Evolutionary conservation across 2,888 invertebrate species (phyloP), one percentile per base, ranked within the genome.

Genomic region (Meiosimyza platycephala): DNA sequence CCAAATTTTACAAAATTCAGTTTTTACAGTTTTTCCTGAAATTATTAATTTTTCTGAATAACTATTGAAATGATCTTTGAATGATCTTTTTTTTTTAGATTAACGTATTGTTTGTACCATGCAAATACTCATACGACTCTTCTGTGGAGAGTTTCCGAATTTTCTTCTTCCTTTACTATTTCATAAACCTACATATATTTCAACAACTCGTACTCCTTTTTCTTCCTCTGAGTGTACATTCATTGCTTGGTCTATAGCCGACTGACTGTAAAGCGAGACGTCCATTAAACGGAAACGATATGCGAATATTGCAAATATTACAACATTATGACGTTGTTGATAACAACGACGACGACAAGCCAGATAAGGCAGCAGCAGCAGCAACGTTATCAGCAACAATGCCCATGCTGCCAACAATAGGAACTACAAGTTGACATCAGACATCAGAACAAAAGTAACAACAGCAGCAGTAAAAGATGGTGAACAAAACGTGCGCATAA

Each of bases 261-360:
- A 65, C 70, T 74, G 52, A 69, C 48, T 65, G 69, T 66, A 73
- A 72, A 33, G 71, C 66, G 72, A 73, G 74, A 54, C 66, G 66
- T 67, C 66, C 66, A 67, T 67, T 67, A 70, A 74, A 63, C 70
- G 73, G 72, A 73, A 73, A 68, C 62, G 73, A 73, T 73, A 62
- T 73, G 72, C 68, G 72, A 72, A 71, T 73, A 71, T 75, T 71
- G 62, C 57, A 63, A 64, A 71, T 62, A 72, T 72, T 74, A 55
- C 16, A 65, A 59, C n/a, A 63, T 66, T 12, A 40, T 66, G 48
- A 51, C 60, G 50, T 16, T 59, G 63, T 18, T 72, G 59, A 59
- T 70, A 54, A 59, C 60, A 40, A 65, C 50, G 59, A 66, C 50
- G 59, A 66, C 54, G 28, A 72, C 33, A 67, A 50, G 48, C 59